Evolutionary conservation across 35 echinoderm and acorn worm genomes (phyloP).

Genomic region (Holothuria glaberrima): DNA sequence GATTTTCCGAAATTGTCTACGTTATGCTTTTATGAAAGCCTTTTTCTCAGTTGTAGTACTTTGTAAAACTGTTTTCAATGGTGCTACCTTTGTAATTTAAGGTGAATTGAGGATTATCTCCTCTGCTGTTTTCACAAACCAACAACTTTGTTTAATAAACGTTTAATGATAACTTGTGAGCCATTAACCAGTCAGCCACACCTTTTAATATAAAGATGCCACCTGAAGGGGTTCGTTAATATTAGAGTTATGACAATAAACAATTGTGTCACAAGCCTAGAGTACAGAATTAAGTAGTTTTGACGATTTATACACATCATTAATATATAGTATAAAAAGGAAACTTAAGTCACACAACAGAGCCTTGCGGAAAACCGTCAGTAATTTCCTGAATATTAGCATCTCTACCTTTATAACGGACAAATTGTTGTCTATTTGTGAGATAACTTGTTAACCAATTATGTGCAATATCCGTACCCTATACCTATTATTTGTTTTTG

Average conservation of each 20-base stretch:
- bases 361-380: conserved; percentile 18
- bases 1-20: not conserved
- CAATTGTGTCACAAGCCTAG: conserved; percentile 15
- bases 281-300: not conserved
- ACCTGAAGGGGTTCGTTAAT: not conserved
- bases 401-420: not conserved
- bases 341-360: not conserved
- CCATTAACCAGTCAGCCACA: not conserved
- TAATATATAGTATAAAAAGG: conserved; percentile 19
- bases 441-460: conserved; percentile 14
- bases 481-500: not conserved
- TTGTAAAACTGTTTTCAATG: not conserved
- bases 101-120: too few relatives aligned
- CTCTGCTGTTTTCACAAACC: not conserved
- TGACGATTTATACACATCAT: not conserved
- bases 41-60: not conserved
- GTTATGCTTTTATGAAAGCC: not conserved
- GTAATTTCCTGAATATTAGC: not conserved
- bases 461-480: not conserved
- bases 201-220: not conserved
- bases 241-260: not conserved
- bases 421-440: not conserved
- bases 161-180: conserved; percentile 23
- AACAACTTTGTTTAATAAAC: conserved; percentile 5
- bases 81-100: not conserved